A percentile compares a stretch with the other conserved stretches of the same genome.
phyloP scores from a whole-genome alignment of 2,797 vertebrate species.

The Knipowitschia caucasica region DNA sequence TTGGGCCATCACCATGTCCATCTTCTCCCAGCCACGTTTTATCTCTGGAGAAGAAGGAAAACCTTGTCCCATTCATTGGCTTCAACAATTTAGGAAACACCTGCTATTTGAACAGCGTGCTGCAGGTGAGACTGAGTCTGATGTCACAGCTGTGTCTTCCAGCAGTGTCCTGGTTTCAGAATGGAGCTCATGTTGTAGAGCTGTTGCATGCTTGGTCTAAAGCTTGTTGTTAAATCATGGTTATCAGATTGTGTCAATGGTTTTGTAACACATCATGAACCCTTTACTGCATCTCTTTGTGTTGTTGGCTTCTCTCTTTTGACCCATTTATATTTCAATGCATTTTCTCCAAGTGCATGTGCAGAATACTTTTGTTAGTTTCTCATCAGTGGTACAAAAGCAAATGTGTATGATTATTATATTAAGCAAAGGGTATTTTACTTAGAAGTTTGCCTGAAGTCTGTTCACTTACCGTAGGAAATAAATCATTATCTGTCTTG shows the following conservation, averaged over 20 bases:
- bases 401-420: no score
- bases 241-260: background rate
- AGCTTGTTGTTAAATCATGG: background rate
- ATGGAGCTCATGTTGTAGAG: background rate
- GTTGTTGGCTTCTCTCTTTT: background rate
- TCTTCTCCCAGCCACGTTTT: constrained; percentile 64
- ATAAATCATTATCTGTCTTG: background rate
- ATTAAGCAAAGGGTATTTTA: no score
- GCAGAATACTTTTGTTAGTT: no score
- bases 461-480: background rate
- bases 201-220: background rate
- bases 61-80: constrained; percentile 89
- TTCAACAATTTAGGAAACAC: constrained; percentile 96
- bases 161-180: background rate
- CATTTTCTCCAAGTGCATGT: background rate
- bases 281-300: constrained; percentile 10
- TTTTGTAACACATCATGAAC: background rate
- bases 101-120: constrained; percentile 96
- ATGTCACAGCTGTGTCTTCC: background rate
- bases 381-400: no score
- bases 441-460: background rate
- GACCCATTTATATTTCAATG: background rate
- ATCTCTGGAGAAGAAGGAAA: constrained; percentile 83
- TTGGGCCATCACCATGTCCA: constrained; percentile 74
- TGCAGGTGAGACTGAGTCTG: constrained; percentile 79